Evolutionary conservation across 2,113 vertebrate genomes (phyloP).

Genomic region (Spilogale gracilis): DNA sequence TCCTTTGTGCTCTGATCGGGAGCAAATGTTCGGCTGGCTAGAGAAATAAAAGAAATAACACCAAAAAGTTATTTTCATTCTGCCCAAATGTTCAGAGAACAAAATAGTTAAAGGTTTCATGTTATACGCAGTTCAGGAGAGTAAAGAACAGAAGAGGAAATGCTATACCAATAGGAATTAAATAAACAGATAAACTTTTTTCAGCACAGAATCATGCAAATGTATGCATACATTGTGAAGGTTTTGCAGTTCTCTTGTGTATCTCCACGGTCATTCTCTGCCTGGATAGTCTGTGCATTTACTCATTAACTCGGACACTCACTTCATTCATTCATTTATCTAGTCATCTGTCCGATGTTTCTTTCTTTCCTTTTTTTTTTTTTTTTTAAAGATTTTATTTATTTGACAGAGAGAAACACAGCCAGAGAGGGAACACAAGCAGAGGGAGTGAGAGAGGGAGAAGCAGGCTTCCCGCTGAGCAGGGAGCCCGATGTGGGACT

Average conservation of each 20-base stretch:
- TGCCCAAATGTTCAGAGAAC: background rate
- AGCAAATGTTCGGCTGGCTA: background rate
- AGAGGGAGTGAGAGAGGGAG: too few species aligned
- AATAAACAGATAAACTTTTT: constrained; percentile 16
- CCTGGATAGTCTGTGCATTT: background rate
- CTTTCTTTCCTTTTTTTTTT: too few species aligned
- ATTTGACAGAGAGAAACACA: too few species aligned
- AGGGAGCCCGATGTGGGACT: too few species aligned
- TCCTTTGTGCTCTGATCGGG: background rate
- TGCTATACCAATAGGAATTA: background rate
- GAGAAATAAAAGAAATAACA: constrained; percentile 13
- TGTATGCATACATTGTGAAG: background rate
- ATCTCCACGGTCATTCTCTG: background rate
- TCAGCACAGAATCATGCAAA: background rate
- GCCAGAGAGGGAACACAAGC: too few species aligned
- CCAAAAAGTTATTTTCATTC: constrained; percentile 35
- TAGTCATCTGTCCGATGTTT: background rate
- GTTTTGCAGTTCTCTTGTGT: background rate
- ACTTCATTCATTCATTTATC: background rate
- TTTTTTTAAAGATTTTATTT: too few species aligned
- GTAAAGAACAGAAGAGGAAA: constrained; percentile 15
- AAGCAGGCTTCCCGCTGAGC: too few species aligned
- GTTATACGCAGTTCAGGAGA: background rate
- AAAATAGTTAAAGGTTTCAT: constrained; percentile 32
- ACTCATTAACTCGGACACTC: background rate